A percentile compares a stretch with the other conserved stretches of the same genome.
These are phyloP conservation scores for Phalloptychus januarius DNA, from an alignment of 2,797 vertebrate species.

Conservation along the genomic window DNA sequence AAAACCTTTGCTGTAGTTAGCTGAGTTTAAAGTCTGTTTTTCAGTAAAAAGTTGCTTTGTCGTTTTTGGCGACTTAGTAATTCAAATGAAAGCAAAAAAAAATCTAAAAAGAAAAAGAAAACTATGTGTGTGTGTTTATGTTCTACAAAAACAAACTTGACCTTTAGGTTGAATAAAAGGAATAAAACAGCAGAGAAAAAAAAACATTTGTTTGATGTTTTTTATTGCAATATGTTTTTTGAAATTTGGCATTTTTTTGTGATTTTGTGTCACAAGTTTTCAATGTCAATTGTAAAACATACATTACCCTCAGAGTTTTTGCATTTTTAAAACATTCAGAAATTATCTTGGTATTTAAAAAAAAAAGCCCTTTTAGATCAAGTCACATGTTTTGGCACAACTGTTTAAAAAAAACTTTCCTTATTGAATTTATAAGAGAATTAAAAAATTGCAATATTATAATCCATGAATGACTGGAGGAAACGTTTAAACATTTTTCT, in stretches of 20 bases:
- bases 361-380: background rate
- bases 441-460: background rate
- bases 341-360: background rate
- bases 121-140: background rate
- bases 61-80: background rate
- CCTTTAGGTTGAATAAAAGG: background rate
- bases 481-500: background rate
- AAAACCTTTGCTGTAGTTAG: background rate
- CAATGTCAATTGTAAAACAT: background rate
- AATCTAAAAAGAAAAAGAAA: background rate
- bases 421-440: background rate
- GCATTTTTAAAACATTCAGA: background rate
- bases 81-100: background rate
- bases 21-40: background rate
- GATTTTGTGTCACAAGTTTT: background rate
- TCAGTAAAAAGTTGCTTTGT: background rate
- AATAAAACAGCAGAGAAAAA: background rate
- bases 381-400: background rate
- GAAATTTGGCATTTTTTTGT: background rate
- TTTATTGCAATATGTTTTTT: background rate
- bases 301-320: background rate
- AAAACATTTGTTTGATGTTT: background rate
- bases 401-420: background rate
- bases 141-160: background rate
- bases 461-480: background rate